Evolutionary conservation across 2,888 invertebrate species (phyloP), one percentile per base, ranked within the genome.

Genomic region (Hydropsyche betteni): DNA sequence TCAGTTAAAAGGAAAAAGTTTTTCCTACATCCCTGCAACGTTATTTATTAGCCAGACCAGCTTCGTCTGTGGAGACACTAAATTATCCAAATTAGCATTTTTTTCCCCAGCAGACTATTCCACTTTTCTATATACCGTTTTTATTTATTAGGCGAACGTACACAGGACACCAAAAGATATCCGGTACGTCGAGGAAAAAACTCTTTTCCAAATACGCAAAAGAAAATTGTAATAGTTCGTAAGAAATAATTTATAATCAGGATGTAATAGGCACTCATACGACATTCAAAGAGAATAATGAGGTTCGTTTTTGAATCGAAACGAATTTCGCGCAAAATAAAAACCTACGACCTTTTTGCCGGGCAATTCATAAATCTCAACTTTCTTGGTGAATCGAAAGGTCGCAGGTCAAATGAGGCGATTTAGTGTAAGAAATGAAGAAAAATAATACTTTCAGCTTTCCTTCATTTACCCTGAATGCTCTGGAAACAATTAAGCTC

Each of bases 81-180:
- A 64, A 64, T 64, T 64, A 64, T 64, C 64, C 64, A 64, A 64
- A 64, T 64, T 64, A 64, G 64, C 64, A 64, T 64, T 64, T 64
- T 64, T 64, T 64, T 36, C 36, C 36, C 64, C 24, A 24, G 12
- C 33, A 36, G 34, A 36, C 12, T 64, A 44, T 44, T 10, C 4
- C 36, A 36, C 64, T 55, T 55, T 16, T 55, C 14, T 55, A 55
- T 55, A 55, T 55, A n/a, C 55, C 16, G 44, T 44, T 44, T 44
- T 44, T 44, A 44, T 44, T 44, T 44, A 44, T 44, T 44, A 10
- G 44, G 7, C 44, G 10, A 44, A 44, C 44, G 44, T 44, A 44
- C 10, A 44, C 44, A 44, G 24, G 24, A 24, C 24, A 24, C 24
- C 24, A 24, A 24, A 24, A 44, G 44, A 44, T 44, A 44, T 44